These are phyloP conservation scores for Sialia sialis DNA, from an alignment of 2,113 vertebrate species.

Conservation along the genomic window DNA sequence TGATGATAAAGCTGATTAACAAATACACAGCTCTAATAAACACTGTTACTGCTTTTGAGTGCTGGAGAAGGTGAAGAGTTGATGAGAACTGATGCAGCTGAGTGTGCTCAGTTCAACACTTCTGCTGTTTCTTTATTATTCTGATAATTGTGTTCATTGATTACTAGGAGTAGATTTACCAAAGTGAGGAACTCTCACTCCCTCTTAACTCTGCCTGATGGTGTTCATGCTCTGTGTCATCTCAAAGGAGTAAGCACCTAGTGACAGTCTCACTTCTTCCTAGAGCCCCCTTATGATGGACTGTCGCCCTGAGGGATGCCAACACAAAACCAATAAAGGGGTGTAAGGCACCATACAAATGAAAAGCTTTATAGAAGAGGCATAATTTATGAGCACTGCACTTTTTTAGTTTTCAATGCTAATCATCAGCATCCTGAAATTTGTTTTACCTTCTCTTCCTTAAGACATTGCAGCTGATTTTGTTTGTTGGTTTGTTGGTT, in stretches of 20 bases:
- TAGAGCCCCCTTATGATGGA: neutral
- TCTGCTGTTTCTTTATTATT: neutral
- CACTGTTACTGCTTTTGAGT: neutral
- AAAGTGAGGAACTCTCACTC: neutral
- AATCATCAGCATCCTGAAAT: neutral
- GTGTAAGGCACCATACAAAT: neutral
- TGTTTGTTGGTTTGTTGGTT: too few species aligned
- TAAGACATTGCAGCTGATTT: neutral
- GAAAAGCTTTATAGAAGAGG: neutral
- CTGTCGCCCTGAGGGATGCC: neutral
- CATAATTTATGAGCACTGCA: neutral
- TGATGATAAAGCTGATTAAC: constrained; percentile 48
- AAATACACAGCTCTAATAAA: constrained; percentile 38
- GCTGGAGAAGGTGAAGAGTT: constrained; percentile 29
- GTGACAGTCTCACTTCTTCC: neutral
- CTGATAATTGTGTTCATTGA: neutral
- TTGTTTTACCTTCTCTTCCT: neutral
- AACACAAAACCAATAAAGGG: neutral
- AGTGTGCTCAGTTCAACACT: neutral
- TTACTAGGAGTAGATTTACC: neutral
- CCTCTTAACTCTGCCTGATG: neutral
- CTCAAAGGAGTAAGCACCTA: neutral
- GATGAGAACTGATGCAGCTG: constrained; percentile 13
- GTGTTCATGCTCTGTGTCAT: neutral
- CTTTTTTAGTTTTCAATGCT: neutral